Conservation (phyloP, 2,888 invertebrate genomes). For the Rhorus exstirpatorius region DNA sequence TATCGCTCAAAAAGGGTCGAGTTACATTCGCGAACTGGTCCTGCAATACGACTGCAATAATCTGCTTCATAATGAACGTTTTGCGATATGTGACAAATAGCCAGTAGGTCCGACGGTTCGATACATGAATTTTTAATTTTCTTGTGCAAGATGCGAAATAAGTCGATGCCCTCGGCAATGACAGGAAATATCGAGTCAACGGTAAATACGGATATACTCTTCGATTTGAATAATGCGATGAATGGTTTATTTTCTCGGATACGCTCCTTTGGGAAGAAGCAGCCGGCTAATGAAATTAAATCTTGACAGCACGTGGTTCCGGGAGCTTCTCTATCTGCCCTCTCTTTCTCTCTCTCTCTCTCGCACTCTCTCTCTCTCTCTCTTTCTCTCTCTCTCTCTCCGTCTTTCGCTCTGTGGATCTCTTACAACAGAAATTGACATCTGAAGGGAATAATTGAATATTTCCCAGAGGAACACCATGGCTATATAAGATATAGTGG, state of each 20-base stretch:
- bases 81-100: not conserved
- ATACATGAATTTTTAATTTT: not conserved
- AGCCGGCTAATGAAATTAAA: constrained; percentile 73
- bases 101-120: not conserved
- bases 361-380: constrained; percentile 20
- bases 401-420: constrained; percentile 4
- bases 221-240: constrained; percentile 75
- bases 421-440: constrained; percentile 74
- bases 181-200: constrained; percentile 69
- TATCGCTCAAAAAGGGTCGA: constrained; percentile 26
- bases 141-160: constrained; percentile 6
- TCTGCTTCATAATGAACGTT: not conserved
- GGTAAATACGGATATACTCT: constrained; percentile 76
- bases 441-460: constrained; percentile 79
- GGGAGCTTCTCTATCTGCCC: constrained; percentile 48
- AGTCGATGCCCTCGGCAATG: constrained; percentile 45
- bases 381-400: constrained; percentile 38
- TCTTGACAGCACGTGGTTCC: constrained; percentile 74
- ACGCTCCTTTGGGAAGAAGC: constrained; percentile 71
- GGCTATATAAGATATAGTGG: constrained; percentile 65
- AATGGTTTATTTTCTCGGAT: constrained; percentile 72
- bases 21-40: constrained; percentile 1
- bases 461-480: constrained; percentile 75
- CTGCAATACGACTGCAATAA: not conserved
- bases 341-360: constrained; percentile 53